Evolutionary conservation across 2,888 invertebrate genomes (phyloP).

Genomic region (Ashinkailepas kermadecensis): DNA sequence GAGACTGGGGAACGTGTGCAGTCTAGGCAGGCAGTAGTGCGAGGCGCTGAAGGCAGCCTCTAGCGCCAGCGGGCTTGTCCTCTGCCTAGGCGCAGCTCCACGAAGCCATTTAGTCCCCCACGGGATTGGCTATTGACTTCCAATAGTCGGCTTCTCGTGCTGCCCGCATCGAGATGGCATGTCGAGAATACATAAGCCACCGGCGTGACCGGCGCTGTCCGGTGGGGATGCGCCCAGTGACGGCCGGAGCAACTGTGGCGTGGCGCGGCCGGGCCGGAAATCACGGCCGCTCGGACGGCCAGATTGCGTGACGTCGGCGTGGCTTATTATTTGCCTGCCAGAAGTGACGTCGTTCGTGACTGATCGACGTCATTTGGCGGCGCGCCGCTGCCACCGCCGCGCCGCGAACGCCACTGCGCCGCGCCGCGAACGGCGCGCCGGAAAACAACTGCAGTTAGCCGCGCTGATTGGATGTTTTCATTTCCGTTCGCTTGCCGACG

Average conservation of each 20-base stretch:
- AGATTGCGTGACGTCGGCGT: not conserved
- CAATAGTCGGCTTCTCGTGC: not conserved
- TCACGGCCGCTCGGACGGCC: not conserved
- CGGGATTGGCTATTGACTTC: constrained; percentile 12
- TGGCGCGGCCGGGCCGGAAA: not conserved
- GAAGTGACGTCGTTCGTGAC: too few relatives aligned
- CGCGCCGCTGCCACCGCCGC: not conserved
- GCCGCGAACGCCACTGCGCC: not conserved
- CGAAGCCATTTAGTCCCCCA: not conserved
- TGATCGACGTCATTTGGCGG: not conserved
- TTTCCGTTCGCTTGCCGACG: not conserved
- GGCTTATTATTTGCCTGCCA: not conserved
- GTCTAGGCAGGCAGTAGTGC: not conserved
- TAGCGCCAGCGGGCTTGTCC: not conserved
- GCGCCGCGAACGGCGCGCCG: not conserved
- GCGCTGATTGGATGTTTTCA: constrained; percentile 5
- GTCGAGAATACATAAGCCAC: not conserved
- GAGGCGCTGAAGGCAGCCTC: not conserved
- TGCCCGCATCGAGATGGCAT: not conserved
- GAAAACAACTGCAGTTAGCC: not conserved
- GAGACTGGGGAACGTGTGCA: not conserved
- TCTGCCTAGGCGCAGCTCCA: not conserved
- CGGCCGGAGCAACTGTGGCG: not conserved
- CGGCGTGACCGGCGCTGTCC: not conserved
- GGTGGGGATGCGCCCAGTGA: not conserved